These are phyloP conservation scores for Jacana jacana DNA, from an alignment of 2,113 vertebrate species.

Conservation along the genomic window DNA sequence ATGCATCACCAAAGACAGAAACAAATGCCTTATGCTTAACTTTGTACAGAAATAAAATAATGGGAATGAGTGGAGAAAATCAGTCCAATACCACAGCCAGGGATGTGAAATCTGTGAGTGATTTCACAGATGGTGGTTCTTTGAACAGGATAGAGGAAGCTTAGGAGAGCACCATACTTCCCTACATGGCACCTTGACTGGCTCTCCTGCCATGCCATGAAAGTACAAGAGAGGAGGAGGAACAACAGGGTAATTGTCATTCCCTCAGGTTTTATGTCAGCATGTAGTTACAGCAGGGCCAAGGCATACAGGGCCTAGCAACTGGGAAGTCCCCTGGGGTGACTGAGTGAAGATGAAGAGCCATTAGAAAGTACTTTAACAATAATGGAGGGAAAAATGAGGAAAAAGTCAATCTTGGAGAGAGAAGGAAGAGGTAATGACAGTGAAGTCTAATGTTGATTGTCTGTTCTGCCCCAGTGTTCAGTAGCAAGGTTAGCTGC, in stretches of 20 bases:
- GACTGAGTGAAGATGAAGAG: background rate
- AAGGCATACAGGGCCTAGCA: background rate
- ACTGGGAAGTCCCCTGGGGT: background rate
- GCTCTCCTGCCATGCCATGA: accelerated
- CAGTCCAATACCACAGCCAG: background rate
- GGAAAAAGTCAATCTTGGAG: background rate
- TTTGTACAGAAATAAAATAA: background rate
- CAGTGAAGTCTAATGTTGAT: background rate
- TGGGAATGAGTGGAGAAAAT: background rate
- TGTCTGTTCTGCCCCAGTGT: background rate
- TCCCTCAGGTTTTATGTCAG: background rate
- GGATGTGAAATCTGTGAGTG: background rate
- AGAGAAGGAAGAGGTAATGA: background rate
- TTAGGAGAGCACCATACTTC: background rate
- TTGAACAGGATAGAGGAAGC: background rate
- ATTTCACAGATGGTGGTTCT: background rate
- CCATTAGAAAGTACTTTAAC: background rate
- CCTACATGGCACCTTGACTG: background rate
- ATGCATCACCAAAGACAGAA: too few relatives aligned
- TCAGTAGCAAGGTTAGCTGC: background rate
- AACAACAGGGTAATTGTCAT: accelerated
- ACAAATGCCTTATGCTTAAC: background rate
- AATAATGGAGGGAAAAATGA: background rate
- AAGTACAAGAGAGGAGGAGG: background rate
- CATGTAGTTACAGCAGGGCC: background rate